Evolutionary conservation across 2,113 vertebrate species (phyloP).

Genomic region (Amphiprion percula): DNA sequence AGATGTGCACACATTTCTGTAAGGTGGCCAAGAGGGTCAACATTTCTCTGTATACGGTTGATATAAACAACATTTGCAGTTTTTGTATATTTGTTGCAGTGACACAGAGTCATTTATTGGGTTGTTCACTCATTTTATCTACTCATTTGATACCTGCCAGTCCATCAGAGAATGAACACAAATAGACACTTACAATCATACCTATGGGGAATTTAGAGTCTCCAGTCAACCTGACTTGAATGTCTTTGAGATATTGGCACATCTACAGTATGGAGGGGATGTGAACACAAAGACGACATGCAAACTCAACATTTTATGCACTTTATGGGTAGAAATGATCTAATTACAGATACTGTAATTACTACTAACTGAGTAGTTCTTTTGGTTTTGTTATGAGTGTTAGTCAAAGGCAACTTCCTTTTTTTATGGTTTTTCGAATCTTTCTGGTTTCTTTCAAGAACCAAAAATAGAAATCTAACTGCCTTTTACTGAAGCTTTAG

Average conservation of each 20-base stretch:
- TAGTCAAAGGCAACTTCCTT: too few relatives aligned
- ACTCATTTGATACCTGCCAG: constrained; percentile 6
- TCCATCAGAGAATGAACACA: constrained; percentile 26
- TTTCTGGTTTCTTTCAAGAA: too few relatives aligned
- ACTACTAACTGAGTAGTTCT: background rate
- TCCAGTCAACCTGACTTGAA: constrained; percentile 40
- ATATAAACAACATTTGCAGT: constrained; percentile 26
- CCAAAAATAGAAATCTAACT: too few relatives aligned
- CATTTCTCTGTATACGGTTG: background rate
- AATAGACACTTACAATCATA: constrained; percentile 40
- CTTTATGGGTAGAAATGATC: background rate
- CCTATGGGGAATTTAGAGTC: constrained; percentile 66
- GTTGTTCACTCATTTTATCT: constrained; percentile 7
- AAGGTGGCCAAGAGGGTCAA: background rate
- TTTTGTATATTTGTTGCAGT: constrained; percentile 16
- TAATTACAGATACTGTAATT: background rate
- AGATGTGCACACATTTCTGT: constrained; percentile 31
- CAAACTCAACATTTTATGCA: constrained; percentile 6
- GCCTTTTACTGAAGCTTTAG: too few relatives aligned
- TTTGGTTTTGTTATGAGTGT: background rate
- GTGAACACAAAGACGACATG: constrained; percentile 23
- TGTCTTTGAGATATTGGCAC: constrained; percentile 19
- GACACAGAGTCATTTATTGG: constrained; percentile 15
- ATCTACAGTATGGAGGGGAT: constrained; percentile 12
- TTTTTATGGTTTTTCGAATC: too few relatives aligned